Base-by-base conservation (phyloP, 2,888 invertebrate genomes). In the Gnatocerus cornutus region DNA sequence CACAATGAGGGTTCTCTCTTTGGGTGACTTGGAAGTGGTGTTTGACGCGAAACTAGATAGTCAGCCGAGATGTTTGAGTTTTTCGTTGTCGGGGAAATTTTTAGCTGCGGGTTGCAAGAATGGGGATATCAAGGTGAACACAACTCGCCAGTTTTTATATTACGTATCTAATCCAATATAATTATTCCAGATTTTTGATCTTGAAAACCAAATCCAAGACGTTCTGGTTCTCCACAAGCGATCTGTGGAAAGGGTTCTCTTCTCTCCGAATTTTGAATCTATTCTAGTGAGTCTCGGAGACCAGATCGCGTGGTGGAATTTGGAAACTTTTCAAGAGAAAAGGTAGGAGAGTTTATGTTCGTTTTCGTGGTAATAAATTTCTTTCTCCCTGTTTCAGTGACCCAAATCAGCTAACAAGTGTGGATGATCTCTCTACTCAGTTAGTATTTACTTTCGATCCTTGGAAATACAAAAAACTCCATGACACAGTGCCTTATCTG, bases 71-170 rank as follows among this genome's bases (percentile, higher is more conserved):
- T 45, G 59, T 29, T 16, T 71, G 13, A 72, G 71, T 58, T 78
- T 80, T 55, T 78, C 27, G 72, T 75, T 43, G 8, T 68, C 30
- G 76, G 89, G 88, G 3, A 84, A 86, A 56, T 86, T 90, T 67
- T 83, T 92, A 9, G 91, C 91, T 0, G 78, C 91, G 76, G 92
- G 92, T 0, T 86, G 89, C 13, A 87, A 88, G 52, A 87, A 86
- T 14, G 92, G 92, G 0, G 84, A 87, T 69, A 88, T 92, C 76
- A 85, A 87, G 82, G 92, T 92, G n/a, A 84, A 3, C 2, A 21
- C 21, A 21, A 21, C 21, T n/a, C n/a, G n/a, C n/a, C n/a, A n/a
- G n/a, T n/a, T n/a, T n/a, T n/a, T n/a, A n/a, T n/a, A n/a, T n/a
- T n/a, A n/a, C n/a, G n/a, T n/a, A n/a, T n/a, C n/a, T n/a, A n/a